Base-by-base conservation (phyloP, 2,797 vertebrate species). In the Micrastur ruficollis region DNA sequence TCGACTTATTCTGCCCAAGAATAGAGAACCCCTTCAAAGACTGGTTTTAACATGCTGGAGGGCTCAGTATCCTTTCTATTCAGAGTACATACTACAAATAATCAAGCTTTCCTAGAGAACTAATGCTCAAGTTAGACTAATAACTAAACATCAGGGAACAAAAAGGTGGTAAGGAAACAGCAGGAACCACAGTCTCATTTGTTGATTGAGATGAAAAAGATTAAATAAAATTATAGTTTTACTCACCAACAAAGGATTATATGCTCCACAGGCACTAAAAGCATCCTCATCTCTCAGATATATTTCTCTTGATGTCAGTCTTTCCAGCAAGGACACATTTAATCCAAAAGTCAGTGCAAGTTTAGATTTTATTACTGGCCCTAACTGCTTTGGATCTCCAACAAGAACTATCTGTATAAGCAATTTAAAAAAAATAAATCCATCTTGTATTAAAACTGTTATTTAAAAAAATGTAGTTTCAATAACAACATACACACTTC, bases 301-400 rank as follows among this genome's bases (percentile, higher is more conserved):
- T 0, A 98, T 96, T 0, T 98, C 95, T 32, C 97, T 98, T 58
- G 98, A 92, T 98, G 99, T 99, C 55, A 99, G 97, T 85, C 99
- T 98, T 96, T 99, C 99, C 95, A 99, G 76, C 91, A 99, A 96
- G 61, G 99, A 99, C 22, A 98, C 21, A 6, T 98, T 98, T 72
- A 99, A 98, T 73, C 99, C 99, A 55, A 99, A 99, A 68, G 92
- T 90, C 50, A 92, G 40, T 1, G 99, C 99, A 19, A 98, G 95
- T 78, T 97, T 98, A 75, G 99, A 99, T 98, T 99, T 99, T 94
- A 99, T 98, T 52, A 99, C 81, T 1, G 99, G 99, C 14, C 99
- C 99, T 74, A 99, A 97, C 91, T 99, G 99, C 97, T 98, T 98
- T 36, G 99, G 99, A 95, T 99, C 99, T 85, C 99, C 99, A 17